These are phyloP conservation scores for Chaetops frenatus DNA, from an alignment of 2,113 vertebrate species.

Conservation along the genomic window DNA sequence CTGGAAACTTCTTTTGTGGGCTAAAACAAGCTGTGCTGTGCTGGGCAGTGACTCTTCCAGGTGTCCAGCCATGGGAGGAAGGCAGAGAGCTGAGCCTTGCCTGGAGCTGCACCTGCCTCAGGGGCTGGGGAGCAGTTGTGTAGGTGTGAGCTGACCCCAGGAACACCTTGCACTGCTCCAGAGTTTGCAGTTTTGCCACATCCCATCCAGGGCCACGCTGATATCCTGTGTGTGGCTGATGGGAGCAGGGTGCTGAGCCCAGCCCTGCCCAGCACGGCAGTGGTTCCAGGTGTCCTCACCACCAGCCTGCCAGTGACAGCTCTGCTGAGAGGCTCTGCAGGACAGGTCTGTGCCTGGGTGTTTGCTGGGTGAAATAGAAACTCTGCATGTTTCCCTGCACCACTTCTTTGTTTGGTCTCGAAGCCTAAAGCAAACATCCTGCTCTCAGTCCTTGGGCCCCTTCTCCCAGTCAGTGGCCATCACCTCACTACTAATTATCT, in stretches of 20 bases:
- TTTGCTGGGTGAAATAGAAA: not conserved
- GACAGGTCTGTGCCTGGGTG: not conserved
- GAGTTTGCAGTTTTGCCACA: fast-evolving
- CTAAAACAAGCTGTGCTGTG: not conserved
- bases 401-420: not conserved
- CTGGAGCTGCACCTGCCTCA: not conserved
- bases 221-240: fast-evolving
- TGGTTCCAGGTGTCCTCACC: fast-evolving
- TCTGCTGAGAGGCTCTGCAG: not conserved
- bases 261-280: fast-evolving
- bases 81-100: not conserved
- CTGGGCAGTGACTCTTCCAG: not conserved
- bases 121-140: not conserved
- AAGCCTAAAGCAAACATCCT: not conserved
- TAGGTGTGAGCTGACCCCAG: not conserved
- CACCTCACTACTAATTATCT: not conserved
- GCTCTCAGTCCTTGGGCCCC: not conserved
- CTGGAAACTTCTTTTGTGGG: not conserved
- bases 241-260: fast-evolving
- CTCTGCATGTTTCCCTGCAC: fast-evolving
- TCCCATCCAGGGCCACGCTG: fast-evolving
- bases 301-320: not conserved
- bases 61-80: not conserved
- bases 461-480: not conserved
- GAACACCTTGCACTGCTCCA: not conserved